Evolutionary conservation across 2,797 vertebrate species (phyloP), one percentile per base, ranked within the genome.

Genomic region (Rhinella marina): DNA sequence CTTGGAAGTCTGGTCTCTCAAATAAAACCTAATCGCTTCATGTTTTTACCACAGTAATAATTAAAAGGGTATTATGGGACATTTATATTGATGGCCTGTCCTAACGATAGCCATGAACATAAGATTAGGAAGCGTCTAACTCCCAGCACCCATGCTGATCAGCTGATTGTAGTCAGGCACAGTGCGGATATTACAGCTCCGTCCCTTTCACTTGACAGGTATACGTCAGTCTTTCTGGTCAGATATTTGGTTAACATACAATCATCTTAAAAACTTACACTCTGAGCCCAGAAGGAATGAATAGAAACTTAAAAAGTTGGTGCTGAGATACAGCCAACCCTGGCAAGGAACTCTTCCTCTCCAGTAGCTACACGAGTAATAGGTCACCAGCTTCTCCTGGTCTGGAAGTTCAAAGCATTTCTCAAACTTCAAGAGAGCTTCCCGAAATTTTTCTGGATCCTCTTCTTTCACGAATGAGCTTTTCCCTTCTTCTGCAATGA

Each of bases 291-390:
- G 95, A 90, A 99, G 94, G 92, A 98, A 99, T 0, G 98, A 99
- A 93, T 99, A 99, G 94, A 99, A 99, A 92, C 97, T 98, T 56
- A 99, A 93, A 92, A 99, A 99, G 93, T 99, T 99, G 88, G 98
- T 98, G 92, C 98, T 99, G 90, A 99, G 97, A 93, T 99, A 99
- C 13, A 99, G 96, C 98, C 98, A 99, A 11, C 98, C 98, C 92
- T 99, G 98, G 91, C 97, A 99, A 10, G 98, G 98, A 48, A 99
- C 96, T 83, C 97, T 96, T 88, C 98, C 98, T 92, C 92, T 99
- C 98, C 98, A 99, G 91, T 98, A 99, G 93, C 97, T 99, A 94
- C 98, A 99, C 0, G 98, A 99, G 91, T 98, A 99, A 92, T 99
- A 99, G 0, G 98, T 99, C 90, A 99, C 97, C 93, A 99, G 94